Base-by-base conservation (phyloP, 2,797 vertebrate genomes). In the Myripristis jacobus region DNA sequence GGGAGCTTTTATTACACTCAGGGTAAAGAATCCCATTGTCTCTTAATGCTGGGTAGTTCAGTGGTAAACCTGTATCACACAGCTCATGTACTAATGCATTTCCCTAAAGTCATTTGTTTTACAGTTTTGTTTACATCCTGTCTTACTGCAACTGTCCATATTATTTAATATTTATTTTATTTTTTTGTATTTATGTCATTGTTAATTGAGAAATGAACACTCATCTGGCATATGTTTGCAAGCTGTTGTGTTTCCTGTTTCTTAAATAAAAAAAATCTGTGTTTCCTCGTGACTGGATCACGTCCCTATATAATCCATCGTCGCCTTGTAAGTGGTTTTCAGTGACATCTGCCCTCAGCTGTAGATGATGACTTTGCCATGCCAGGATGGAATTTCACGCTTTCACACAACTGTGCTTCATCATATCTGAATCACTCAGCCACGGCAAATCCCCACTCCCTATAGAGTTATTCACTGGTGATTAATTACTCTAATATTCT, bases 131-230 rank as follows among this genome's bases (percentile, higher is more conserved):
- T 92, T 92, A 91, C 90, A 87, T 79, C 29, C 73, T 38, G 85
- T 92, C 90, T 91, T 92, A 89, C 84, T 82, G 79, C 84, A 86
- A 75, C 70, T 88, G 87, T 88, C 66, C 51, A 79, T 83, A 84
- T 86, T 91, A 95, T 95, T 95, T 95, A 94, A 92, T 95, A 95
- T 95, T 95, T 95, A 94, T 94, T 93, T 77, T 73, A 80, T 77
- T 73, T 78, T 90, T 87, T 88, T 88, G 74, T 94, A 93, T 94
- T 91, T 92, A 94, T 94, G 91, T 88, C 16, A 90, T 91, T 88
- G 77, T 89, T 85, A 86, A 80, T 81, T 72, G 44, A 89, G 12
- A 55, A 70, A 68, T 54, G n/a, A 76, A 78, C 52, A 52, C 54
- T 74, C 52, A 55, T 69, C 62, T 86, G 76, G 73, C 6, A 44